These are phyloP conservation scores for Dasypogon diadema DNA, from an alignment of 2,888 invertebrate genomes.

Conservation along the genomic window DNA sequence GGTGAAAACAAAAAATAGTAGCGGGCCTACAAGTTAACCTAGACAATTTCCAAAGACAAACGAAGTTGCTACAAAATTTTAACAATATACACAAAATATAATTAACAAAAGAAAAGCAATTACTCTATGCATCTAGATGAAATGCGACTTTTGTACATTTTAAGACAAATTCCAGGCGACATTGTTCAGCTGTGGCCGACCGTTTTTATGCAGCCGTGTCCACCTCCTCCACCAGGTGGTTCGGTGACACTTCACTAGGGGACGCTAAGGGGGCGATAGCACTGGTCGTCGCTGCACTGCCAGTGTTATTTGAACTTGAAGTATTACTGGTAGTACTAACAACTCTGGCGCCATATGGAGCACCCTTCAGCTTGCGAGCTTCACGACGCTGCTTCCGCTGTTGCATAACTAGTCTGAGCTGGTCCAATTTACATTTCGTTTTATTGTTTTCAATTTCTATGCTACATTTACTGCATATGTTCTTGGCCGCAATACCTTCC, in stretches of 20 bases:
- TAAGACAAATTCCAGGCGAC: conserved; percentile 37
- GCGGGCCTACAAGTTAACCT: conserved; percentile 4
- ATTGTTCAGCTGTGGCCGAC: conserved; percentile 3
- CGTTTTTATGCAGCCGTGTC: conserved; percentile 66
- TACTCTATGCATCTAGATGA: conserved; percentile 39
- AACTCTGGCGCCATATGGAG: conserved; percentile 72
- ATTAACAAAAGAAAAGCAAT: conserved; percentile 40
- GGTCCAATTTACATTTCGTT: conserved; percentile 88
- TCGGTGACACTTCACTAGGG: conserved; percentile 65
- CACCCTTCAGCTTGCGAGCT: conserved; percentile 77
- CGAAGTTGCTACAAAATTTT: conserved; percentile 34
- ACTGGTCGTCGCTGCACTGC: conserved; percentile 54
- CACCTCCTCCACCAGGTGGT: conserved; percentile 68
- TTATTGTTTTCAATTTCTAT: conserved; percentile 80
- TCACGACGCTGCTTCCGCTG: conserved; percentile 87
- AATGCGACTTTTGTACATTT: conserved; percentile 49
- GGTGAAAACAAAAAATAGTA: background rate
- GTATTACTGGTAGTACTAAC: conserved; percentile 32
- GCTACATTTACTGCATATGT: conserved; percentile 69
- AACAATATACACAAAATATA: conserved; percentile 41
- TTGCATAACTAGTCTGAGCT: conserved; percentile 89
- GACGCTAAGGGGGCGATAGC: conserved; percentile 60
- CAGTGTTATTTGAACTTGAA: conserved; percentile 8
- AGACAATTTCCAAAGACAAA: conserved; percentile 38
- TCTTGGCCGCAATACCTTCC: conserved; percentile 36